phyloP scores from a whole-genome alignment of 2,113 vertebrate genomes.

The Patagioenas fasciata region DNA sequence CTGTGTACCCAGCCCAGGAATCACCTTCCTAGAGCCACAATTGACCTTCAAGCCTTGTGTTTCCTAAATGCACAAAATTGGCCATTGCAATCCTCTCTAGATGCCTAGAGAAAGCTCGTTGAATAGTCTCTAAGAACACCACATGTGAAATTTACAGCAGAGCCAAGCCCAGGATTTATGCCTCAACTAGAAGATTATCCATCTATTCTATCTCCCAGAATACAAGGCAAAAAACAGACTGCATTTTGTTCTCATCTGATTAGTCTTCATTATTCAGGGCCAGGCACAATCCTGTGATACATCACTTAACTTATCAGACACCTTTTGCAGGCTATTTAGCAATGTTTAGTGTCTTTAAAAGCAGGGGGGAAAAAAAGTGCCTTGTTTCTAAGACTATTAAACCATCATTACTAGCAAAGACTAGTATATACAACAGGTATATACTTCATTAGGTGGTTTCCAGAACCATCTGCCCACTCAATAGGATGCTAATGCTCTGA shows the following conservation, averaged over 20 bases:
- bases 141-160: rapidly evolving
- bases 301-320: background rate
- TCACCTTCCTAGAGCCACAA: background rate
- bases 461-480: background rate
- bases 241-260: background rate
- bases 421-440: background rate
- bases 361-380: background rate
- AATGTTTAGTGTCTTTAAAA: background rate
- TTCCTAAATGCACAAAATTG: background rate
- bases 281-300: background rate
- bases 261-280: background rate
- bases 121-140: background rate
- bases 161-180: background rate
- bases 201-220: background rate
- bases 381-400: background rate
- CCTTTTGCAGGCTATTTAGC: background rate
- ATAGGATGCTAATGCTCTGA: background rate
- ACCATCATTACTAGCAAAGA: background rate
- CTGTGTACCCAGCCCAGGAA: background rate
- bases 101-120: background rate
- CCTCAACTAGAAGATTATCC: background rate
- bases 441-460: background rate
- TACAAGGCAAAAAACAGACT: background rate
- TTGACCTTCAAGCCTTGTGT: background rate
- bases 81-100: background rate